Evolutionary conservation across 2,888 invertebrate species (phyloP), one percentile per base, ranked within the genome.

Genomic region (Erebia aethiops): DNA sequence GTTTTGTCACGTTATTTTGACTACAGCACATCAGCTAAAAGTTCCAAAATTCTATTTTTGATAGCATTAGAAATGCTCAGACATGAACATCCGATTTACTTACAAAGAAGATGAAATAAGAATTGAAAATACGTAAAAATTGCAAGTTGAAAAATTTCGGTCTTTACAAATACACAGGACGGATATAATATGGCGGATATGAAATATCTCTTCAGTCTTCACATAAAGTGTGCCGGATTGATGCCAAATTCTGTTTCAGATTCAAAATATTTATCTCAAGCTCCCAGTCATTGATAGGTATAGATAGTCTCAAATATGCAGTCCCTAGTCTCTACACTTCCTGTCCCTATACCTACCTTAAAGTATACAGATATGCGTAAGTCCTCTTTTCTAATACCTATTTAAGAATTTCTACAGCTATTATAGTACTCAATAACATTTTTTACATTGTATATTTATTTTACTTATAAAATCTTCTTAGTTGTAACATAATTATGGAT

Each of bases 191-290:
- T 35, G 35, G 35, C 57, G 69, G 60, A 67, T 69, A 69, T 62
- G 62, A 69, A 69, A 67, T 57, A 51, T 67, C 51, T 52, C 43
- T 51, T 51, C 57, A 43, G 43, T 52, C 43, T 51, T 51, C 57
- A 43, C 49, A 72, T 64, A 72, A 61, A 16, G 62, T 58, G 35
- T 41, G 26, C 58, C 14, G 52, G 67, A 57, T 18, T 51, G 62
- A 63, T 54, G 66, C 66, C 41, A 71, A 66, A 67, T 60, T 63
- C 51, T n/a, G 21, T 54, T 62, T 57, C 71, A 49, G 4, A 62
- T 61, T 61, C 61, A 41, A 61, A 18, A 35, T 35, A 35, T 35
- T 35, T 21, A 11, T 56, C 56, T 56, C 56, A 56, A 56, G 56
- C 7, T 26, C 18, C 18, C 26, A 14, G 1, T 21, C 13, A 57